Evolutionary conservation across 2,797 vertebrate genomes (phyloP).

Genomic region (Sebastes reedi): DNA sequence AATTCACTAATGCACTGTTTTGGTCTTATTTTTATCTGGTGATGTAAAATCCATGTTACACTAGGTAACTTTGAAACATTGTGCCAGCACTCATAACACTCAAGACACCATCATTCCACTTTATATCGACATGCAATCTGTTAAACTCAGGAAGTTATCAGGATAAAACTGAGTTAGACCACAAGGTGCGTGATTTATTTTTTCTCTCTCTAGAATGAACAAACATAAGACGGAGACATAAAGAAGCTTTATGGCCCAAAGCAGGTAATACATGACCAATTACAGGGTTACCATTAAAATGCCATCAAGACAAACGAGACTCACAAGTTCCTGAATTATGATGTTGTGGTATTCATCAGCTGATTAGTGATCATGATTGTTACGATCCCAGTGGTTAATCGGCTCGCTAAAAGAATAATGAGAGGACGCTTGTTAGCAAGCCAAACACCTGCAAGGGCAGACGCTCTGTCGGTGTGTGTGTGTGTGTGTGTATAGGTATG

Average conservation of each 20-base stretch:
- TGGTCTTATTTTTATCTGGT: constrained; percentile 45
- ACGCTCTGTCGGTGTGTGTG: constrained; percentile 29
- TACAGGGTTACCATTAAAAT: constrained; percentile 37
- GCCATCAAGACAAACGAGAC: constrained; percentile 26
- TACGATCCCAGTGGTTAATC: constrained; percentile 67
- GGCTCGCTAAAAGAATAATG: constrained; percentile 76
- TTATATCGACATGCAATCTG: background rate
- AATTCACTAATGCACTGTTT: constrained; percentile 51
- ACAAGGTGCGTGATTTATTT: background rate
- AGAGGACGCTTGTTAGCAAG: constrained; percentile 71
- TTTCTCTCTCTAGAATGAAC: background rate
- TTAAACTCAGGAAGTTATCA: background rate
- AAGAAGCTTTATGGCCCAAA: constrained; percentile 19
- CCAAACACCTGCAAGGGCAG: constrained; percentile 77
- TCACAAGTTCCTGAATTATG: constrained; percentile 47
- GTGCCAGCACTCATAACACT: background rate
- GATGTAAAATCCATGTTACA: constrained; percentile 59
- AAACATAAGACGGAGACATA: background rate
- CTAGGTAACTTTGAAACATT: constrained; percentile 35
- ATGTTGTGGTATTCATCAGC: constrained; percentile 62
- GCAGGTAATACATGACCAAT: constrained; percentile 17
- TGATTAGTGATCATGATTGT: constrained; percentile 67
- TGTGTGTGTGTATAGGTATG: constrained; percentile 24
- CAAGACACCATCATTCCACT: background rate
- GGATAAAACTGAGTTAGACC: background rate